A percentile compares a stretch with the other conserved stretches of the same genome.
phyloP scores from a whole-genome alignment of 2,113 vertebrate genomes.

The Gallinago undulata region DNA sequence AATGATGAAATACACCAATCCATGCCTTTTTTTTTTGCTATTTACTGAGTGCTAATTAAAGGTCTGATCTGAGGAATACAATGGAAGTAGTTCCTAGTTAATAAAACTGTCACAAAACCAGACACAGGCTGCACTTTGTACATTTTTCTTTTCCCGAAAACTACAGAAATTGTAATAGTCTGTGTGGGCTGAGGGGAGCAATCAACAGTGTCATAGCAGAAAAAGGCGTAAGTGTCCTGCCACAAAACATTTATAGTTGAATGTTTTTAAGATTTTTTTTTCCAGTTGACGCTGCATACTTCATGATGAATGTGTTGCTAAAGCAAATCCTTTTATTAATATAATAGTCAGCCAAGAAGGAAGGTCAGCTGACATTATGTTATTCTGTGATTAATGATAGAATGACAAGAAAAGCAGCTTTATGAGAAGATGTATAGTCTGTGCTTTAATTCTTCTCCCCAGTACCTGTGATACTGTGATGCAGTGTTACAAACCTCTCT shows the following conservation, averaged over 20 bases:
- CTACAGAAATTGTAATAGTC: not conserved
- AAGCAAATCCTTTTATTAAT: not conserved
- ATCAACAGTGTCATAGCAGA: not conserved
- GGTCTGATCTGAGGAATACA: not conserved
- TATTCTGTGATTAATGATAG: not conserved
- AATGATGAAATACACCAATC: not conserved
- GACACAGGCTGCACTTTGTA: not conserved
- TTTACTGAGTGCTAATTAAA: not conserved
- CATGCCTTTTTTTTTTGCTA: not conserved
- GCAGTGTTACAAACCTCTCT: not conserved
- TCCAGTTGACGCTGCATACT: not conserved
- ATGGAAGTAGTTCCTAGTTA: not conserved
- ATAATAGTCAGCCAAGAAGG: not conserved
- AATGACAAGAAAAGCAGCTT: not conserved
- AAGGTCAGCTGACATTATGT: not conserved
- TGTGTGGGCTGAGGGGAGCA: not conserved
- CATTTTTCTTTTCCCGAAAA: not conserved
- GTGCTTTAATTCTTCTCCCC: not conserved
- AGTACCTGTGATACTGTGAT: not conserved
- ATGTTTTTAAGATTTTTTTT: not conserved
- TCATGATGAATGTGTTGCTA: not conserved
- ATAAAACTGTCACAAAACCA: not conserved
- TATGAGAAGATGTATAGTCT: not conserved
- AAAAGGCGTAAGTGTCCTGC: not conserved
- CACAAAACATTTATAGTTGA: not conserved